A percentile compares a stretch with the other conserved stretches of the same genome.
These are phyloP conservation scores for Tetramorium bicarinatum DNA, from an alignment of 2,888 invertebrate species.

Conservation along the genomic window DNA sequence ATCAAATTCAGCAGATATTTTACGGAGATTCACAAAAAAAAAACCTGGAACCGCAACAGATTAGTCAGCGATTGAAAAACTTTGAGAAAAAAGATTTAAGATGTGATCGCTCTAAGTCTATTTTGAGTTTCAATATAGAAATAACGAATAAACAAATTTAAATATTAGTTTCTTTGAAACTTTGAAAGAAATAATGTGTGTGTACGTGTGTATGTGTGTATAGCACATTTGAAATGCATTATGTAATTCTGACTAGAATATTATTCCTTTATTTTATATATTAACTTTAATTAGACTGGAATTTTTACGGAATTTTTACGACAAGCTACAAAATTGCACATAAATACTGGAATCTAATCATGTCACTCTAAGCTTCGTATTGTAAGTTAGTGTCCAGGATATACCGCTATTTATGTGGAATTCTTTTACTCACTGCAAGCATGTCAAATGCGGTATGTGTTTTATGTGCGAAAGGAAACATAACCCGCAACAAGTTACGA, in stretches of 20 bases:
- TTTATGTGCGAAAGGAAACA: constrained; percentile 60
- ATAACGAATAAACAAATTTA: background rate
- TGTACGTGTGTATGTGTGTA: background rate
- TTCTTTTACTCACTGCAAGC: constrained; percentile 31
- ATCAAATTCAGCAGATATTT: constrained; percentile 33
- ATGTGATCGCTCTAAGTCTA: background rate
- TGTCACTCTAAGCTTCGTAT: constrained; percentile 10
- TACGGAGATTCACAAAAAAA: constrained; percentile 2
- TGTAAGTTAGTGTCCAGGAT: constrained; percentile 14
- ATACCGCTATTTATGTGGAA: constrained; percentile 46
- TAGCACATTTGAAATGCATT: background rate
- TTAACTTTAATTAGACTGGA: constrained; percentile 3
- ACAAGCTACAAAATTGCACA: background rate
- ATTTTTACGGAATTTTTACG: background rate
- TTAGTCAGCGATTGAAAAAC: constrained; percentile 26
- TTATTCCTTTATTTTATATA: background rate
- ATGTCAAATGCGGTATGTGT: constrained; percentile 52
- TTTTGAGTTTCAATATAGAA: background rate
- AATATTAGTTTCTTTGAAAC: background rate
- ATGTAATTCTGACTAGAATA: background rate
- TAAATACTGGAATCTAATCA: constrained; percentile 12
- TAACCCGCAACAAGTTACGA: constrained; percentile 65
- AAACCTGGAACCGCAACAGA: constrained; percentile 37
- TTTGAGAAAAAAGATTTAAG: background rate
- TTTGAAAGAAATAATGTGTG: background rate